Percentiles rank a stretch among this genome's conserved stretches.
These are phyloP conservation scores for Callosobruchus maculatus DNA, from an alignment of 2,888 invertebrate species.

Conservation along the genomic window DNA sequence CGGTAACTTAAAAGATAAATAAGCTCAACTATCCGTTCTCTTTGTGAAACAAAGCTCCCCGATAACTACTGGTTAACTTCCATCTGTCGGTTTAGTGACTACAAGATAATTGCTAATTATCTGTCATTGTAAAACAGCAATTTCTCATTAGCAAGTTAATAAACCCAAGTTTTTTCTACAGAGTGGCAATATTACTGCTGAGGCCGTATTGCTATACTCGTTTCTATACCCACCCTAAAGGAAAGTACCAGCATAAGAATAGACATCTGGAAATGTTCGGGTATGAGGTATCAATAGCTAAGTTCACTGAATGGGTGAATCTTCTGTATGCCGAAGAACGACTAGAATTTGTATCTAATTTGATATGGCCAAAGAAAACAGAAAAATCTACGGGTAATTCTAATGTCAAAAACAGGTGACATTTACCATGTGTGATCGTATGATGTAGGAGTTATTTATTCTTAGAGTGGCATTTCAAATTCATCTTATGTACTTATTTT, in stretches of 20 bases:
- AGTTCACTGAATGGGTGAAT: constrained; percentile 54
- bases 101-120: too few relatives aligned
- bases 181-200: constrained; percentile 52
- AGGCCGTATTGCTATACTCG: constrained; percentile 51
- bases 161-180: constrained; percentile 31
- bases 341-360: constrained; percentile 39
- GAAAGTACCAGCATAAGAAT: constrained; percentile 52
- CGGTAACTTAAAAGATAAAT: too few relatives aligned
- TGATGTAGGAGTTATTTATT: background rate
- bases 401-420: background rate
- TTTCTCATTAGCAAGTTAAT: too few relatives aligned
- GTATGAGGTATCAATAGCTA: constrained; percentile 56
- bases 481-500: background rate
- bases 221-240: constrained; percentile 49
- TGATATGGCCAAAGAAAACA: constrained; percentile 12
- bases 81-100: too few relatives aligned
- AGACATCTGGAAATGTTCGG: constrained; percentile 63
- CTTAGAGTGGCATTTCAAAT: background rate
- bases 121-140: too few relatives aligned
- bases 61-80: too few relatives aligned
- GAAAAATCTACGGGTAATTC: background rate
- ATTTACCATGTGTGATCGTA: background rate
- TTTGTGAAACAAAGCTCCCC: too few relatives aligned
- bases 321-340: constrained; percentile 54
- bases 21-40: too few relatives aligned